Evolutionary conservation across 1,140 invertebrate genomes (phyloP).

Genomic region (Eubasilissa regina): DNA sequence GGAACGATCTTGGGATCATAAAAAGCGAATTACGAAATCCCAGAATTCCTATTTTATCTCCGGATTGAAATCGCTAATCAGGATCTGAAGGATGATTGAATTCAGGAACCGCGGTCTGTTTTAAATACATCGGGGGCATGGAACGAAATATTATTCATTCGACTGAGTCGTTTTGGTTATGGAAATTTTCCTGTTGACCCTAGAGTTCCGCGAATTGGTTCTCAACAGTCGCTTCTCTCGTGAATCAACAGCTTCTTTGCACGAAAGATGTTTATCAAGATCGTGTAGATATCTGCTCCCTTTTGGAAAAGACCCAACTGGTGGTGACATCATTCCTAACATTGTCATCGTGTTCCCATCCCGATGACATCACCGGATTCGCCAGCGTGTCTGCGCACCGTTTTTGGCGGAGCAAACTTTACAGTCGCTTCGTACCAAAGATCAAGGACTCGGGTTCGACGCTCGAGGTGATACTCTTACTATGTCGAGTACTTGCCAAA

Average conservation of each 20-base stretch:
- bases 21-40: too few species aligned
- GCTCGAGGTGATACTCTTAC: background rate
- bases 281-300: background rate
- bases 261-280: conserved; percentile 3
- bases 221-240: background rate
- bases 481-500: too few species aligned
- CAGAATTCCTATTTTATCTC: too few species aligned
- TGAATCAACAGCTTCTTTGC: background rate
- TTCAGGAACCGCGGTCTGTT: too few species aligned
- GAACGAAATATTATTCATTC: background rate
- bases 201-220: background rate
- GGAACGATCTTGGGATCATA: too few species aligned
- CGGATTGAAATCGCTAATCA: too few species aligned
- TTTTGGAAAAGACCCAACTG: conserved; percentile 4
- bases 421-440: conserved; percentile 1
- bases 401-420: conserved; percentile 19
- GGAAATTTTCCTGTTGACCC: conserved; percentile 10
- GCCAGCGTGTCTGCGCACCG: background rate
- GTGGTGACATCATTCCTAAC: conserved; percentile 14
- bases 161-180: background rate
- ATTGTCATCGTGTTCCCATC: conserved; percentile 11
- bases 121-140: conserved; percentile 14
- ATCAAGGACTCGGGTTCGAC: conserved; percentile 24
- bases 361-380: conserved; percentile 18
- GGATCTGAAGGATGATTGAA: too few species aligned